Evolutionary conservation across 2,113 vertebrate species (phyloP).

Genomic region (Zapornia atra): DNA sequence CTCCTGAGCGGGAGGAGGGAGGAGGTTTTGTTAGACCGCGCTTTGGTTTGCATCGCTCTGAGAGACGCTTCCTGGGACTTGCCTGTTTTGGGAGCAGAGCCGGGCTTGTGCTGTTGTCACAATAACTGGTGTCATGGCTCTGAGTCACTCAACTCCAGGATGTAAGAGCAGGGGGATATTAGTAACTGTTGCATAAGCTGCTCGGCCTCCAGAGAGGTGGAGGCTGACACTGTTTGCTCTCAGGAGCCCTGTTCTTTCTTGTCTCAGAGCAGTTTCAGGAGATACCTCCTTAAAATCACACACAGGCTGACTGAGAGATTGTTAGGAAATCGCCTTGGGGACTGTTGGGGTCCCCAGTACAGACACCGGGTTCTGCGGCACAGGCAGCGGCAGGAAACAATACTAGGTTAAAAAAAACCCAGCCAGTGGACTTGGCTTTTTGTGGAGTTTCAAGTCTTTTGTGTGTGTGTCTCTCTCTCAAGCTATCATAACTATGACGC

Average conservation of each 20-base stretch:
- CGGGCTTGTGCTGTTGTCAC: neutral
- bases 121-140: neutral
- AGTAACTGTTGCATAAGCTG: neutral
- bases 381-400: neutral
- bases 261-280: neutral
- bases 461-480: neutral
- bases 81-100: neutral
- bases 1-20: neutral
- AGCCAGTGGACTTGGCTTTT: fast-evolving
- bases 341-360: neutral
- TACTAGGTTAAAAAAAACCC: neutral
- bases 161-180: neutral
- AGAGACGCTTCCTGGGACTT: neutral
- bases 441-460: neutral
- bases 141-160: neutral
- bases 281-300: neutral
- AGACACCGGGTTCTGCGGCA: neutral
- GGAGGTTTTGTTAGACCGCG: neutral
- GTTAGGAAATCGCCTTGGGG: neutral
- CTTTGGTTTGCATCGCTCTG: neutral
- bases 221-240: neutral
- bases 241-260: neutral
- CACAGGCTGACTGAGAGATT: neutral
- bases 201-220: neutral
- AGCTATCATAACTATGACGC: neutral